Evolutionary conservation across 2,888 invertebrate species (phyloP).

Genomic region (Synanthedon formicaeformis): DNA sequence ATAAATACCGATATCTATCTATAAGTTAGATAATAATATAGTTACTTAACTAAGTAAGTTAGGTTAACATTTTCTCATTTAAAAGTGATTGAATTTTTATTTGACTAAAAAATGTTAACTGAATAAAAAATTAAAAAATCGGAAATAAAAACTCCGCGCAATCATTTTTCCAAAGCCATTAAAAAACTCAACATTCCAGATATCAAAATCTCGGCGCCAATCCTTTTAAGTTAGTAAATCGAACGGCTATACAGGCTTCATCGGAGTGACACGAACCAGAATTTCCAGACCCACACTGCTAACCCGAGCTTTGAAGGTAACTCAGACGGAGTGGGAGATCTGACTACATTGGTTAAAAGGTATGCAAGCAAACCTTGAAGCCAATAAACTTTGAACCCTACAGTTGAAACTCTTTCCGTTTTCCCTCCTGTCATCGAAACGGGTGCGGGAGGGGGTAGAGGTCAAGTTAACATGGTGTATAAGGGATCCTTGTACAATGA

Average conservation of each 20-base stretch:
- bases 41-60: no score
- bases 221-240: slow-evolving; percentile 50
- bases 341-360: slow-evolving; percentile 24
- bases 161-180: not conserved
- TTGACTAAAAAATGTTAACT: not conserved
- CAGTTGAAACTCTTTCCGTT: slow-evolving; percentile 13
- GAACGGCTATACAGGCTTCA: slow-evolving; percentile 38
- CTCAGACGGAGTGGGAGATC: no score
- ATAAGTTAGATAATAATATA: no score
- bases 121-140: not conserved
- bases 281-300: slow-evolving; percentile 14
- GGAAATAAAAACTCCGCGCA: not conserved
- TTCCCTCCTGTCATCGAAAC: slow-evolving; percentile 10
- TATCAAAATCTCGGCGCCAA: slow-evolving; percentile 36
- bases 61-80: no score
- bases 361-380: slow-evolving; percentile 27
- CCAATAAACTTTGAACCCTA: slow-evolving; percentile 22
- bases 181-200: slow-evolving; percentile 10
- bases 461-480: slow-evolving; percentile 20
- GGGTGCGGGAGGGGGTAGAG: slow-evolving; percentile 11
- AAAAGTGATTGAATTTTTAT: no score
- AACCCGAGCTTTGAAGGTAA: not conserved
- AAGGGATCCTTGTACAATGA: slow-evolving; percentile 59
- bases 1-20: no score
- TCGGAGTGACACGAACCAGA: slow-evolving; percentile 32